Evolutionary conservation across 1,140 invertebrate species (phyloP).

Genomic region (Diorhabda sublineata): DNA sequence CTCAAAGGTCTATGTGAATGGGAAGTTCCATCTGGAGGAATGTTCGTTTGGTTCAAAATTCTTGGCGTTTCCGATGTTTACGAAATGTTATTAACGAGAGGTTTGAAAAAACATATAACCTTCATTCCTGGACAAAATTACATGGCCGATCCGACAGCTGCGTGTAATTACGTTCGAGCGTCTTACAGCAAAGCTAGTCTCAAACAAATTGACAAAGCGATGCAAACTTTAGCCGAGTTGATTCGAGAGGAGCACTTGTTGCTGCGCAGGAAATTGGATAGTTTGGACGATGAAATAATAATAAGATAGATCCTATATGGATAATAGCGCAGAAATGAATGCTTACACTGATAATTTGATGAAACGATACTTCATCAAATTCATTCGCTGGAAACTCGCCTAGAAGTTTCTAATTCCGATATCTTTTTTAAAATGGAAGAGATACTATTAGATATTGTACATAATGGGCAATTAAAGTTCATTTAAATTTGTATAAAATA

Average conservation of each 20-base stretch:
- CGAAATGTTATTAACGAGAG: slow-evolving; percentile 65
- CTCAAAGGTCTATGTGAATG: slow-evolving; percentile 64
- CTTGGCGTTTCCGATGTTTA: slow-evolving; percentile 64
- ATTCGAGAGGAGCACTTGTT: slow-evolving; percentile 48
- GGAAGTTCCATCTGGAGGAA: slow-evolving; percentile 62
- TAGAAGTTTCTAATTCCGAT: neutral
- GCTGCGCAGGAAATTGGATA: slow-evolving; percentile 43
- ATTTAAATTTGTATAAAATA: too few relatives aligned
- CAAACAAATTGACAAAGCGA: slow-evolving; percentile 59
- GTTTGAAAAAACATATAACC: slow-evolving; percentile 56
- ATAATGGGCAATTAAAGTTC: too few relatives aligned
- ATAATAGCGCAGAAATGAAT: neutral
- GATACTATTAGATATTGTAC: too few relatives aligned
- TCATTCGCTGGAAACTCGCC: neutral
- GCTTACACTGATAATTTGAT: neutral
- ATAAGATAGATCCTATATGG: neutral
- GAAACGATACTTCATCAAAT: neutral
- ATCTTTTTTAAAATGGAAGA: too few relatives aligned
- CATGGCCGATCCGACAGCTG: slow-evolving; percentile 54
- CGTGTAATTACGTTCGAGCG: slow-evolving; percentile 62
- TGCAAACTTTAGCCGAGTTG: slow-evolving; percentile 47
- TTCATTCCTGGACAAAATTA: slow-evolving; percentile 70
- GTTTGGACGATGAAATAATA: slow-evolving; percentile 25
- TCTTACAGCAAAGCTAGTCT: slow-evolving; percentile 62
- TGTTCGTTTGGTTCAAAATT: slow-evolving; percentile 76